Base-by-base conservation (phyloP, 2,888 invertebrate species). In the Cerastis leucographa region DNA sequence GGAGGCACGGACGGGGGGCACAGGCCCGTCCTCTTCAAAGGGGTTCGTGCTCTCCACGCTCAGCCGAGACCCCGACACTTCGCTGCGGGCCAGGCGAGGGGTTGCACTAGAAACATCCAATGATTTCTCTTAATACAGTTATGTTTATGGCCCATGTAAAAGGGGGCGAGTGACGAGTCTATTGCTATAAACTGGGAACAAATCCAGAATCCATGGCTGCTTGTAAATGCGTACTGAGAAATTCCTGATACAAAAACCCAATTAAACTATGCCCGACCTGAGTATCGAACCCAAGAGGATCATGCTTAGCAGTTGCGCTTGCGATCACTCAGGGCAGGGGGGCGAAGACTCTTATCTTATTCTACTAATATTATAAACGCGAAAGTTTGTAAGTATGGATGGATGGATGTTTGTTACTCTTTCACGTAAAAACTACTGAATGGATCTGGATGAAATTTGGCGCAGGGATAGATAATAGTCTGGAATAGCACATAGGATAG, bases 21-120 rank as follows among this genome's bases (percentile, higher is more conserved):
- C 91, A 3, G 96, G 96, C 2, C 84, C 84, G 14, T 94, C 94
- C 66, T 97, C 97, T 74, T 97, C 97, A 87, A 97, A 97, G 29
- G 97, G 97, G 91, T 97, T 97, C 81, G 96, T 96, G 92, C 97
- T 97, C 85, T 95, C 96, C 80, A 97, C 94, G 89, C 97, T 97
- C 61, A 97, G 92, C 76, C 97, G 95, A 67, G 97, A 97, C 59
- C 97, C 97, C 71, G 97, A 97, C 76, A 96, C 90, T 81, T 96
- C 96, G 85, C 95, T 96, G 83, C 96, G 95, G 25, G 96, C 94
- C 94, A 96, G 92, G 54, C 96, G 94, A 46, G 96, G 96, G 2
- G 95, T 95, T 44, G 89, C 89, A 85, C 96, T 96, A 91, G 3
- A 89, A 88, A 77, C 19, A 51, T 69, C 19, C 0, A 71, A 66